Percentiles rank a stretch among this genome's conserved stretches.
These are phyloP conservation scores for Cabera pusaria DNA, from an alignment of 2,888 invertebrate genomes.

Conservation along the genomic window DNA sequence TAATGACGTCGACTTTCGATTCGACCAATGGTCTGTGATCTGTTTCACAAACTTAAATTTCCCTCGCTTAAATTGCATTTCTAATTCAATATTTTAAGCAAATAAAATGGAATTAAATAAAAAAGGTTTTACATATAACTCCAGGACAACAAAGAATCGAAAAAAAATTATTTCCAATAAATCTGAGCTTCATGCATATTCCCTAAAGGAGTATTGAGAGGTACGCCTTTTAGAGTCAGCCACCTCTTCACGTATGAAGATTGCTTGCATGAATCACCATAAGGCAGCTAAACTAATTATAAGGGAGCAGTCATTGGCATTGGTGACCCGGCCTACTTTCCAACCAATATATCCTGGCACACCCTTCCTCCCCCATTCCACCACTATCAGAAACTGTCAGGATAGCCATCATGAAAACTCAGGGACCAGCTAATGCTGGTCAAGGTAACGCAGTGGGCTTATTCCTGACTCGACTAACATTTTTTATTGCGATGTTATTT, in stretches of 20 bases:
- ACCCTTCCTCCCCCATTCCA: slow-evolving; percentile 10
- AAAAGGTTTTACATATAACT: too few species aligned
- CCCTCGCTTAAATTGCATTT: too few species aligned
- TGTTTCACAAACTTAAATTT: too few species aligned
- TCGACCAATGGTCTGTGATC: too few species aligned
- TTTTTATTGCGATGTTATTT: slow-evolving; percentile 27
- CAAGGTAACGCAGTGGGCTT: slow-evolving; percentile 31
- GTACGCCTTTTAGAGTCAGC: too few species aligned
- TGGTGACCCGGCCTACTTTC: slow-evolving; percentile 49
- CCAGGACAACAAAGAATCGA: too few species aligned
- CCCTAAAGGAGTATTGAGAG: too few species aligned
- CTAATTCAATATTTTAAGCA: too few species aligned
- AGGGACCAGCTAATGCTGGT: slow-evolving; percentile 32
- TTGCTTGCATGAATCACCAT: slow-evolving; percentile 22
- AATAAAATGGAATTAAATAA: too few species aligned
- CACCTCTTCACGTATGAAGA: slow-evolving; percentile 3
- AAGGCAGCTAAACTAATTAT: slow-evolving; percentile 42
- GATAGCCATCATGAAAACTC: slow-evolving; percentile 3
- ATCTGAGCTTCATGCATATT: too few species aligned
- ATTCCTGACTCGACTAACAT: slow-evolving; percentile 35
- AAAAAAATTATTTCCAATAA: too few species aligned
- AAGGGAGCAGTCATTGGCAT: slow-evolving; percentile 35
- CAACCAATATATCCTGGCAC: slow-evolving; percentile 32
- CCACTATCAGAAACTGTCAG: background rate
- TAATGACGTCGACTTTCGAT: too few species aligned